Evolutionary conservation across 1,140 invertebrate species (phyloP).

Genomic region (Battus philenor): DNA sequence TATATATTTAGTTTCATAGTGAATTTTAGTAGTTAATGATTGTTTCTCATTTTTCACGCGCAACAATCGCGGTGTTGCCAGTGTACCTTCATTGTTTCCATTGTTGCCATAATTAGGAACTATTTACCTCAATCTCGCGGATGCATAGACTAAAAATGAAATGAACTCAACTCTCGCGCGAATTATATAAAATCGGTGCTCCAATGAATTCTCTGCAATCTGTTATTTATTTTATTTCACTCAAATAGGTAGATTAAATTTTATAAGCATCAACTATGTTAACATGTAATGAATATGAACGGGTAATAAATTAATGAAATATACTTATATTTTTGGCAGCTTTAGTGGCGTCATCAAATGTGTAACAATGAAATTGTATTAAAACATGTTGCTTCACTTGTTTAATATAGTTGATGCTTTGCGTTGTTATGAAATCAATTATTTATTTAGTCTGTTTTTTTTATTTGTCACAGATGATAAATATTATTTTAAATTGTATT

Average conservation of each 20-base stretch:
- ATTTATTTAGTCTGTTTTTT: conserved; percentile 36
- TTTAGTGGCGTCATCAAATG: background rate
- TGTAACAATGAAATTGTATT: background rate
- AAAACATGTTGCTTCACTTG: background rate
- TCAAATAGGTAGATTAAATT: background rate
- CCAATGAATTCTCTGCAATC: background rate
- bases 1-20: conserved; percentile 50
- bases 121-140: conserved; percentile 53
- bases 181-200: conserved; percentile 1
- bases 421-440: conserved; percentile 22
- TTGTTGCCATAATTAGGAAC: conserved; percentile 66
- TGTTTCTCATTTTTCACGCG: conserved; percentile 28
- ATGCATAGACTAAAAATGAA: conserved; percentile 8
- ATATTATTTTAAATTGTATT: conserved; percentile 35
- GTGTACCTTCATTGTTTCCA: conserved; percentile 28
- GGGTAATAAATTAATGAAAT: too few species aligned
- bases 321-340: background rate
- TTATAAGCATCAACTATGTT: conserved; percentile 1
- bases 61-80: conserved; percentile 17
- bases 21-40: conserved; percentile 34
- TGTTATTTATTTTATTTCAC: background rate
- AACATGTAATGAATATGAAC: too few species aligned
- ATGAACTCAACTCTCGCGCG: background rate
- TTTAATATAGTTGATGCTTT: conserved; percentile 10
- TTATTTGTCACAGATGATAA: conserved; percentile 44